These are phyloP conservation scores for Cylindroiulus punctatus DNA, from an alignment of 2,888 invertebrate genomes.

Conservation along the genomic window DNA sequence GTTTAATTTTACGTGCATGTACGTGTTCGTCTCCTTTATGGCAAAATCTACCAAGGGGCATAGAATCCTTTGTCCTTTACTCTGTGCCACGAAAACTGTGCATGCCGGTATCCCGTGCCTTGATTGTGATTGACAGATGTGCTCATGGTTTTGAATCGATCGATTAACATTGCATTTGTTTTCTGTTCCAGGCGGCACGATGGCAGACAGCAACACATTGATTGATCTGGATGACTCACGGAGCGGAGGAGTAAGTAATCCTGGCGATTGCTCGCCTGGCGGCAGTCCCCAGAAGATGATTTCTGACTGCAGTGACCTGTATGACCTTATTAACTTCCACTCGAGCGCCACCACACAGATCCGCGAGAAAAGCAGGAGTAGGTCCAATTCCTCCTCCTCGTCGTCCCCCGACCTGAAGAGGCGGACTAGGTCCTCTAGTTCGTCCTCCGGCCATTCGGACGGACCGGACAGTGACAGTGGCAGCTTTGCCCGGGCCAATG, in stretches of 20 bases:
- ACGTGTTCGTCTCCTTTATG: background rate
- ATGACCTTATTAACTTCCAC: constrained; percentile 57
- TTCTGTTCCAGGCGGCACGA: constrained; percentile 41
- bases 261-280: constrained; percentile 54
- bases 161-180: background rate
- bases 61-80: background rate
- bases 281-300: constrained; percentile 56
- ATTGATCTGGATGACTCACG: constrained; percentile 52
- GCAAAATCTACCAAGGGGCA: background rate
- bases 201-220: constrained; percentile 53
- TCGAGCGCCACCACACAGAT: constrained; percentile 55
- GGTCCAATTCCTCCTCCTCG: background rate
- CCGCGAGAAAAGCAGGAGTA: background rate
- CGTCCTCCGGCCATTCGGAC: constrained; percentile 50
- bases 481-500: constrained; percentile 53
- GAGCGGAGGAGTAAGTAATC: constrained; percentile 54
- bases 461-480: constrained; percentile 56
- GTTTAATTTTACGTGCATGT: too few species aligned
- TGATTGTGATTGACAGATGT: background rate
- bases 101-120: too few species aligned
- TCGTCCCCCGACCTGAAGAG: constrained; percentile 29
- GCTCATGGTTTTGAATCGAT: background rate
- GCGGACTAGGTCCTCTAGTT: constrained; percentile 46
- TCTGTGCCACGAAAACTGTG: background rate
- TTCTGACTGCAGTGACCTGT: constrained; percentile 57